These are phyloP conservation scores for Lates japonicus DNA, from an alignment of 2,797 vertebrate genomes.

Conservation along the genomic window DNA sequence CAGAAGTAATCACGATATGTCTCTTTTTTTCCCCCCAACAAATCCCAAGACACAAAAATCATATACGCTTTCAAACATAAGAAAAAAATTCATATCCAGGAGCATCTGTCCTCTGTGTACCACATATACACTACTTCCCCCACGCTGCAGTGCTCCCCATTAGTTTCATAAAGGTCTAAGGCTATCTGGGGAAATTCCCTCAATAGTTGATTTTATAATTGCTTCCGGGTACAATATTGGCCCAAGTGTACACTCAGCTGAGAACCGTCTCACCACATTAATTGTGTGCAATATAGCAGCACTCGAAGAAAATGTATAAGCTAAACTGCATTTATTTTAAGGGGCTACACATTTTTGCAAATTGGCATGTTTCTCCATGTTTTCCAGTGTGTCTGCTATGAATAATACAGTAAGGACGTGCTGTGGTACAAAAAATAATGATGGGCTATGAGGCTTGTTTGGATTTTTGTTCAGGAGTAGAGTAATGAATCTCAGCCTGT, in stretches of 20 bases:
- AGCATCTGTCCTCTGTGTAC: constrained; percentile 31
- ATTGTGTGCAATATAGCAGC: constrained; percentile 60
- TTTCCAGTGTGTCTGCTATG: constrained; percentile 25
- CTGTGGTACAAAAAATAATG: neutral
- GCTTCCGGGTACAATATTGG: constrained; percentile 69
- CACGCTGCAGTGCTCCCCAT: constrained; percentile 46
- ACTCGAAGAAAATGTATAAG: constrained; percentile 47
- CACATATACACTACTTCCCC: constrained; percentile 23
- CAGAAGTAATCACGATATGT: neutral
- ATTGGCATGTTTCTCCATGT: constrained; percentile 47
- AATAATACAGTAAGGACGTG: constrained; percentile 26
- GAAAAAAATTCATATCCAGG: constrained; percentile 25
- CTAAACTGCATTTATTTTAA: constrained; percentile 60
- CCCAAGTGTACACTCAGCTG: constrained; percentile 58
- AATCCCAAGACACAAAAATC: neutral
- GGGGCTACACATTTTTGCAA: constrained; percentile 42
- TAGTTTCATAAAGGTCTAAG: constrained; percentile 70
- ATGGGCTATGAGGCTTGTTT: neutral
- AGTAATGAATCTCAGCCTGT: neutral
- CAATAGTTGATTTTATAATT: constrained; percentile 79
- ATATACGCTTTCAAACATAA: constrained; percentile 3
- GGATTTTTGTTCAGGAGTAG: neutral
- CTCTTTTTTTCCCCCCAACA: neutral
- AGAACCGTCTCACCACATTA: constrained; percentile 60
- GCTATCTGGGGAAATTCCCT: constrained; percentile 74